Conservation (phyloP, 2,797 vertebrate species). For the Melopsittacus undulatus region DNA sequence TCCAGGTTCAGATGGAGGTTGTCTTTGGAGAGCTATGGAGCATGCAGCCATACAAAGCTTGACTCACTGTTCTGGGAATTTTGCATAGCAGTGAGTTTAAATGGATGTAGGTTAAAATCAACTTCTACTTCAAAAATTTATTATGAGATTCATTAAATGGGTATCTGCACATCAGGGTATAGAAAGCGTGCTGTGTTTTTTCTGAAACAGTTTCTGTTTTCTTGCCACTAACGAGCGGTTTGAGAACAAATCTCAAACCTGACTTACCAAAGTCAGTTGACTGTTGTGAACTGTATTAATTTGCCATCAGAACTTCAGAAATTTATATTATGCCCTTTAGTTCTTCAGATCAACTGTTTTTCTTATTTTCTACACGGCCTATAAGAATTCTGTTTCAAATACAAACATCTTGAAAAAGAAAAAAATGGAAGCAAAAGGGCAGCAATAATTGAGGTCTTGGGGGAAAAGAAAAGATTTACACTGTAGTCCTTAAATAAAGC, state of each 20-base stretch:
- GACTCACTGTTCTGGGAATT: neutral
- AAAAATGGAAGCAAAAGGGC: neutral
- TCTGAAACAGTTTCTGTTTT: neutral
- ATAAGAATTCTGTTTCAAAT: conserved; percentile 47
- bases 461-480: neutral
- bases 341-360: conserved; percentile 24
- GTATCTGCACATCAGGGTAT: neutral
- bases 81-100: neutral
- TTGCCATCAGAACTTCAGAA: conserved; percentile 36
- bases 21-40: neutral
- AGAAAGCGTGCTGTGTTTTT: neutral
- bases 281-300: conserved; percentile 3
- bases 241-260: neutral
- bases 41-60: neutral
- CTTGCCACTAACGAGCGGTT: neutral
- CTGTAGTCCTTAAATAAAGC: conserved; percentile 30
- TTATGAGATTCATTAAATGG: neutral
- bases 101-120: neutral
- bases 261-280: neutral
- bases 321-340: neutral
- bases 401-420: conserved; percentile 29
- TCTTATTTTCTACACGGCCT: conserved; percentile 32
- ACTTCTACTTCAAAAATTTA: neutral
- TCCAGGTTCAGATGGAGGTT: neutral
- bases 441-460: neutral